These are phyloP conservation scores for Polydrusus tereticollis DNA, from an alignment of 2,888 invertebrate species.

Conservation along the genomic window DNA sequence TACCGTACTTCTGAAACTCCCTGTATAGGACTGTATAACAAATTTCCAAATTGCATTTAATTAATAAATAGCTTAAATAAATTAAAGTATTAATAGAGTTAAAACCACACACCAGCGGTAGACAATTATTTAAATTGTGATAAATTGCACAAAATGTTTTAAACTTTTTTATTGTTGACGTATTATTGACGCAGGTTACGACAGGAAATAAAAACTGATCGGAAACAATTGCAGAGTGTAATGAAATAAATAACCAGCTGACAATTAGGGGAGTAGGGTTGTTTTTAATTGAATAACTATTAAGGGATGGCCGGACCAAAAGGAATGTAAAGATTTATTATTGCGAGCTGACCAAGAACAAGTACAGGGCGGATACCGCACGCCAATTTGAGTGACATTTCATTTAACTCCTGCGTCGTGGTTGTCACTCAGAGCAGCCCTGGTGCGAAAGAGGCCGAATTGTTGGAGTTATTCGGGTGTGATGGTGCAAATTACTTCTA, in stretches of 20 bases:
- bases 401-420: constrained; percentile 67
- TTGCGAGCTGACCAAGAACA: constrained; percentile 65
- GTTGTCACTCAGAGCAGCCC: constrained; percentile 65
- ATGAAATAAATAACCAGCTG: constrained; percentile 47
- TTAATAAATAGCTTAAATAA: too few relatives aligned
- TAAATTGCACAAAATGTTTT: too few relatives aligned
- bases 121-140: too few relatives aligned
- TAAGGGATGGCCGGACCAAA: constrained; percentile 47
- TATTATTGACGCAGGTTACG: neutral
- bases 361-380: constrained; percentile 65
- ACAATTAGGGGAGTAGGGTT: constrained; percentile 47
- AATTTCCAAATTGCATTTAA: too few relatives aligned
- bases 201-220: constrained; percentile 6
- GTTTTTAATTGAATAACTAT: constrained; percentile 56
- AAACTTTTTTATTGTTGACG: too few relatives aligned
- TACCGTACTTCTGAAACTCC: too few relatives aligned
- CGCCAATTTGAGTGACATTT: constrained; percentile 68
- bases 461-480: constrained; percentile 62
- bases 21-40: too few relatives aligned
- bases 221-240: constrained; percentile 12
- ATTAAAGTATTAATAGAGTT: too few relatives aligned
- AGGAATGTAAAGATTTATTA: constrained; percentile 64
- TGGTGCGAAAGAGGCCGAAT: constrained; percentile 61
- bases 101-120: too few relatives aligned
- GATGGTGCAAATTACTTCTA: constrained; percentile 64